phyloP scores from a whole-genome alignment of 2,888 invertebrate species.

The Petrolisthes manimaculis region DNA sequence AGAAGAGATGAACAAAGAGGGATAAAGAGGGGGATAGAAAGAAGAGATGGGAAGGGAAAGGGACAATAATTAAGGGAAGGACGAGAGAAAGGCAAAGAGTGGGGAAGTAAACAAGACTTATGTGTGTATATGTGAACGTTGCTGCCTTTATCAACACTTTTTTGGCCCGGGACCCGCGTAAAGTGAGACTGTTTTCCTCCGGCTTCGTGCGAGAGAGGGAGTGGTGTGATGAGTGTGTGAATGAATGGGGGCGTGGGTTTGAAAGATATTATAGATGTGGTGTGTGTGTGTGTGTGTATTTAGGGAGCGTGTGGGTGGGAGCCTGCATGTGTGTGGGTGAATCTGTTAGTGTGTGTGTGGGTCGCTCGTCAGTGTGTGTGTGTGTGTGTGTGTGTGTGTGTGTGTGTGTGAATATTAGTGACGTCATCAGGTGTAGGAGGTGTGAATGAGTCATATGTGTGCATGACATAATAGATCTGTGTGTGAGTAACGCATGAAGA shows the following conservation, averaged over 20 bases:
- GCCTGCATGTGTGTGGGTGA: background rate
- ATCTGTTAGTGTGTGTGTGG: slow-evolving; percentile 8
- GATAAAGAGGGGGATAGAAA: too few relatives aligned
- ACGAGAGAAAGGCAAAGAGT: background rate
- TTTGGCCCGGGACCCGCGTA: too few relatives aligned
- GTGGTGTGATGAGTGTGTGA: background rate
- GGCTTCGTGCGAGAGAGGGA: too few relatives aligned
- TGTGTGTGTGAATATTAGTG: background rate
- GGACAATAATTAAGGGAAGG: too few relatives aligned
- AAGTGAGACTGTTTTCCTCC: too few relatives aligned
- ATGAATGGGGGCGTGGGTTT: background rate
- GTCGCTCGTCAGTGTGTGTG: background rate
- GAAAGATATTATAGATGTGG: background rate
- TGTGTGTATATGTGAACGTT: too few relatives aligned
- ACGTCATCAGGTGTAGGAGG: background rate
- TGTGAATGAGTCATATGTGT: background rate
- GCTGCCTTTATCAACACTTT: too few relatives aligned
- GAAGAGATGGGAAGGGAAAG: too few relatives aligned
- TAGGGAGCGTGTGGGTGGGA: background rate
- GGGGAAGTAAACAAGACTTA: background rate
- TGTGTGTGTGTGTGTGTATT: slow-evolving; percentile 12
- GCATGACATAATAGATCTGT: background rate
- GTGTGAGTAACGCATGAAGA: background rate
- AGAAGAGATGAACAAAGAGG: too few relatives aligned
- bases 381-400: background rate